Conservation (phyloP, 2,797 vertebrate genomes). For the Neoniphon sammara region DNA sequence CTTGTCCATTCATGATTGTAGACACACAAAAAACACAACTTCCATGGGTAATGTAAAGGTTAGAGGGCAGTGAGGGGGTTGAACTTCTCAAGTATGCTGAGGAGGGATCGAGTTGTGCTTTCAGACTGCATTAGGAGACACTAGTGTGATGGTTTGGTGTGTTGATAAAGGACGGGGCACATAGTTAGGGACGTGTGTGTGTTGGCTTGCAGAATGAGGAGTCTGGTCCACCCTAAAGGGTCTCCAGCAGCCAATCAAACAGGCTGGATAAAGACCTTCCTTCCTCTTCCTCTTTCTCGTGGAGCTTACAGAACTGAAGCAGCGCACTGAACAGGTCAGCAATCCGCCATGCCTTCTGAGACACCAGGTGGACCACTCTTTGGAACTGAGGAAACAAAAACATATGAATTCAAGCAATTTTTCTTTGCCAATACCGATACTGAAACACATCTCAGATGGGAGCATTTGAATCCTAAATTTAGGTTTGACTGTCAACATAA, state of each 20-base stretch:
- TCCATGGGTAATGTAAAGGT: slow-evolving; percentile 22
- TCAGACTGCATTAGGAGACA: slow-evolving; percentile 48
- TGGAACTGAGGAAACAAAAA: slow-evolving; percentile 85
- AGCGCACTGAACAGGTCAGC: slow-evolving; percentile 92
- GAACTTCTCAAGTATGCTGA: slow-evolving; percentile 41
- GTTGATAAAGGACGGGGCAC: slow-evolving; percentile 31
- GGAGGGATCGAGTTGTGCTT: slow-evolving; percentile 25
- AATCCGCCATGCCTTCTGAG: slow-evolving; percentile 92
- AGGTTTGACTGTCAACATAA: too few relatives aligned
- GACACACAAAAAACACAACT: slow-evolving; percentile 29
- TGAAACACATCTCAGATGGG: too few relatives aligned
- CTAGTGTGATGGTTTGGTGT: slow-evolving; percentile 21
- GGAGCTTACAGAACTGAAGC: slow-evolving; percentile 90
- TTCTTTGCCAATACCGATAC: too few relatives aligned
- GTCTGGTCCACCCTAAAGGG: slow-evolving; percentile 78
- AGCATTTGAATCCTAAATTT: too few relatives aligned
- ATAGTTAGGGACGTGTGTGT: slow-evolving; percentile 34
- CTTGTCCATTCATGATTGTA: slow-evolving; percentile 39
- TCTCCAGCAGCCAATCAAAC: slow-evolving; percentile 95
- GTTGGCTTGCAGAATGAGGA: slow-evolving; percentile 29
- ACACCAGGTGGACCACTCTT: slow-evolving; percentile 90
- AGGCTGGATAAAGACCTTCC: slow-evolving; percentile 83
- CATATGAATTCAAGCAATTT: neutral
- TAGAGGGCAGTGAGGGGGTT: slow-evolving; percentile 14
- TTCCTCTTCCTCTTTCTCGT: slow-evolving; percentile 77